Base-by-base conservation (phyloP, 2,888 invertebrate genomes). In the Linnaemya vulpina region DNA sequence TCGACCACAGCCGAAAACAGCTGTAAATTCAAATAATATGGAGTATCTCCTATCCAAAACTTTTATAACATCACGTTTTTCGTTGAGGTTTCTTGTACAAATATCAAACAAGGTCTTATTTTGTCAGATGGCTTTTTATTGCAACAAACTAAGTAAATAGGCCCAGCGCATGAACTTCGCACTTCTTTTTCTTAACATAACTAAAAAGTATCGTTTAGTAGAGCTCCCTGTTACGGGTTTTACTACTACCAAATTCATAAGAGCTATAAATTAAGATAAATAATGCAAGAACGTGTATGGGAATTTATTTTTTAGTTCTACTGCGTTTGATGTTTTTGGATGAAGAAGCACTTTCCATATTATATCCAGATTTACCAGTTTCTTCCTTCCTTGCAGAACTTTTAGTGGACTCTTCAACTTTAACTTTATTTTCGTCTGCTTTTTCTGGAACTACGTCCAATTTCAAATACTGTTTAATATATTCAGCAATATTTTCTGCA, bases 191-290 rank as follows among this genome's bases (percentile, higher is more conserved):
- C 65, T 46, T 40, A 35, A 76, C 76, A 83, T 15, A 85, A 76
- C 83, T 60, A 68, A 79, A 87, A 79, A 65, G 55, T 30, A 9
- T 88, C 87, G 38, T 86, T 83, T 60, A 55, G 82, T 65, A 86
- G 86, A 78, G 87, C 86, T 88, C 88, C 88, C 49, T 35, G 53
- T 73, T 75, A 46, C 25, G 30, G 88, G 87, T 78, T 89, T 89
- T 88, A 82, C 87, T 71, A 67, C 86, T 87, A 86, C 83, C 85
- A 83, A 62, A 87, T 87, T 89, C 89, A 89, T 88, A 80, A 67
- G 65, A 74, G 86, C 86, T 87, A 63, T 35, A 71, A 63, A 43
- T 25, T 60, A 76, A 77, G 53, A 73, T 53, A 15, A 38, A 46
- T 10, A 40, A 10, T 4, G 35, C 46, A 62, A 49, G 51, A 30